Evolutionary conservation across 2,888 invertebrate species (phyloP).

Genomic region (Protodeltote pygarga): DNA sequence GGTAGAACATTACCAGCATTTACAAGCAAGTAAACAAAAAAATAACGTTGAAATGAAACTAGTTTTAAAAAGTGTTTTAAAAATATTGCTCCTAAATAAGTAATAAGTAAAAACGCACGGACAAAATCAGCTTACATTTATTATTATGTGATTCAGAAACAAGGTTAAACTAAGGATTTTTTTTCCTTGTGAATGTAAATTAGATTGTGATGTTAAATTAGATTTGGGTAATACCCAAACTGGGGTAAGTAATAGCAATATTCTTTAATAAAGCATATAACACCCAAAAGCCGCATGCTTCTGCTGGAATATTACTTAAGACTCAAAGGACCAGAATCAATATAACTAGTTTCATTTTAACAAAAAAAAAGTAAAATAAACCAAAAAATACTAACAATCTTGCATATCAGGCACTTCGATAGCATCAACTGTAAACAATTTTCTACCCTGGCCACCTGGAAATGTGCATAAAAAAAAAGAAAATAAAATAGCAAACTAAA

Average conservation of each 20-base stretch:
- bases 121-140: constrained; percentile 4
- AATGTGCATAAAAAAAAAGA: constrained; percentile 61
- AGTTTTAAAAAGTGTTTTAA: background rate
- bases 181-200: too few species aligned
- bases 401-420: constrained; percentile 82
- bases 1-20: too few species aligned
- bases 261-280: too few species aligned
- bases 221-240: background rate
- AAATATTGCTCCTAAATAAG: background rate
- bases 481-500: constrained; percentile 56
- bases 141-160: constrained; percentile 13
- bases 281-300: too few species aligned
- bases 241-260: too few species aligned
- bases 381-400: constrained; percentile 78
- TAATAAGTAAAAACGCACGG: background rate
- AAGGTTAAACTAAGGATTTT: too few species aligned
- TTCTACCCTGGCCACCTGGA: constrained; percentile 77
- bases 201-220: too few species aligned
- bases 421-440: constrained; percentile 74
- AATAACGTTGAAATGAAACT: constrained; percentile 12
- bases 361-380: constrained; percentile 37
- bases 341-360: constrained; percentile 21
- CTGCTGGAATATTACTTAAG: too few species aligned
- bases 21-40: too few species aligned
- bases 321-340: too few species aligned